Percentiles rank a stretch among this genome's conserved stretches.
Evolutionary conservation across 2,113 vertebrate species (phyloP).

Genomic region (Myiozetetes cayanensis): DNA sequence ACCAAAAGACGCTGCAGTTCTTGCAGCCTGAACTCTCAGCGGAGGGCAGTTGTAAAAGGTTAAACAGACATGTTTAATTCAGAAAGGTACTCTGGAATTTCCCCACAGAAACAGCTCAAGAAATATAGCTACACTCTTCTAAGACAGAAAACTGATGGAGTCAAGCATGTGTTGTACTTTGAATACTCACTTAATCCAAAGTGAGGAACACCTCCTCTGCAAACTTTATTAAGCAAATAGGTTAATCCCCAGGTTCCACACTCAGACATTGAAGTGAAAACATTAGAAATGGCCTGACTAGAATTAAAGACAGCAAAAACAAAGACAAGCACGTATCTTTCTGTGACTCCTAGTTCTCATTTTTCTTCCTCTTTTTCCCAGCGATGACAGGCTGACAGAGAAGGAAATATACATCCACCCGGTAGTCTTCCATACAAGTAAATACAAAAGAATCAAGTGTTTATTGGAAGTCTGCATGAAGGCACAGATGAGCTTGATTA

Average conservation of each 20-base stretch:
- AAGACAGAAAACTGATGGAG: not conserved
- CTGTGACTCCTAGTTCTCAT: not conserved
- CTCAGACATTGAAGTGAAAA: not conserved
- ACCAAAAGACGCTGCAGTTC: not conserved
- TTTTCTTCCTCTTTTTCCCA: not conserved
- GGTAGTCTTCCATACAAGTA: slow-evolving; percentile 20
- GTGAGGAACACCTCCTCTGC: not conserved
- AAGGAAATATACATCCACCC: slow-evolving; percentile 10
- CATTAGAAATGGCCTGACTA: not conserved
- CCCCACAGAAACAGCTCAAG: not conserved
- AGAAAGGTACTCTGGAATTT: not conserved
- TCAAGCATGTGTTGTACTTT: not conserved
- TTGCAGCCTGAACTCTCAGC: not conserved
- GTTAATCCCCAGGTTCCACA: not conserved
- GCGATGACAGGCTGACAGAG: not conserved
- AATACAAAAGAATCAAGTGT: slow-evolving; percentile 59
- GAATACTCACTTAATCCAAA: not conserved
- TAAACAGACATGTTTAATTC: not conserved
- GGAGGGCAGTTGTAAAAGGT: not conserved
- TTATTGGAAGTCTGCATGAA: slow-evolving; percentile 66
- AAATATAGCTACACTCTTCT: not conserved
- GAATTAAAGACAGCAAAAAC: not conserved
- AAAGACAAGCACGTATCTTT: not conserved
- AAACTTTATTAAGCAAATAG: not conserved
- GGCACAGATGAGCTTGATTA: slow-evolving; percentile 67